phyloP scores from a whole-genome alignment of 1,140 invertebrate species.

The Ceratosolen fusciceps region DNA sequence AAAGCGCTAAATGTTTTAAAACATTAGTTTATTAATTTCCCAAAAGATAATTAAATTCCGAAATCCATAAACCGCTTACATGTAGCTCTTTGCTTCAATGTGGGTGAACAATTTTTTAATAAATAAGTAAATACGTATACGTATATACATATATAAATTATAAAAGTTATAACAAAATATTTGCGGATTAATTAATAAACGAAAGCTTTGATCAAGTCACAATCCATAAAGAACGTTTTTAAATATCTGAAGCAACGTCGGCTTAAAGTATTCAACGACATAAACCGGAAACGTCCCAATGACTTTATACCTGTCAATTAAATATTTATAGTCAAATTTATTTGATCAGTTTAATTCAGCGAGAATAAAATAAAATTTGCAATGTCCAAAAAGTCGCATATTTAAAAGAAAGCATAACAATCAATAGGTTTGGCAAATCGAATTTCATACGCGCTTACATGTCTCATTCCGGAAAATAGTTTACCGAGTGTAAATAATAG shows the following conservation, averaged over 20 bases:
- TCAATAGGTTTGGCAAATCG: too few relatives aligned
- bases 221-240: neutral
- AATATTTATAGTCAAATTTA: neutral
- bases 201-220: constrained; percentile 10
- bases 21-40: too few relatives aligned
- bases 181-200: constrained; percentile 12
- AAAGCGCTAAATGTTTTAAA: too few relatives aligned
- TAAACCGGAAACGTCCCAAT: neutral
- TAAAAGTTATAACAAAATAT: too few relatives aligned
- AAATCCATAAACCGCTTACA: too few relatives aligned
- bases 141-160: too few relatives aligned
- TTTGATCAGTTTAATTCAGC: constrained; percentile 14
- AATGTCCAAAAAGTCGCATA: neutral
- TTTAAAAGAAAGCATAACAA: constrained; percentile 47
- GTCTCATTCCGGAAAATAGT: neutral
- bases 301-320: constrained; percentile 12
- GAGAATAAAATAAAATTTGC: constrained; percentile 3
- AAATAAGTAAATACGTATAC: too few relatives aligned
- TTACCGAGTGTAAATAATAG: neutral
- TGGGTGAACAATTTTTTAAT: too few relatives aligned
- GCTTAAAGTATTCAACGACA: neutral
- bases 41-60: too few relatives aligned
- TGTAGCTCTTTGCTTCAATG: too few relatives aligned
- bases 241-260: neutral
- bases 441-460: neutral